These are phyloP conservation scores for Stegana nigrithorax DNA, from an alignment of 2,888 invertebrate species.

Conservation along the genomic window DNA sequence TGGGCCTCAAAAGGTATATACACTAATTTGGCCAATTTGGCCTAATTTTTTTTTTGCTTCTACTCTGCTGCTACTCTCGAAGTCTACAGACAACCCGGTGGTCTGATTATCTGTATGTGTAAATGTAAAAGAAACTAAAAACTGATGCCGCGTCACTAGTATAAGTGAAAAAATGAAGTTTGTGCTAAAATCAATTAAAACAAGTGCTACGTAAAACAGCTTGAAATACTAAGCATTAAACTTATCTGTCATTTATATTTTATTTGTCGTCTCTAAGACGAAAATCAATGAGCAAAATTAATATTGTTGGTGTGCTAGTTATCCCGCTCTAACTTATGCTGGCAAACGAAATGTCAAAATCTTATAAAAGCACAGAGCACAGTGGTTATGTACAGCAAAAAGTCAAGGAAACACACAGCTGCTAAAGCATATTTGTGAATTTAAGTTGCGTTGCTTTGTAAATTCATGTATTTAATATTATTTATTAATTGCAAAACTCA, in stretches of 20 bases:
- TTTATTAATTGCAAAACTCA: no score
- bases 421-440: no score
- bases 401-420: no score
- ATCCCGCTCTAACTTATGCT: conserved; percentile 27
- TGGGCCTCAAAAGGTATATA: conserved; percentile 25
- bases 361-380: no score
- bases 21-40: conserved; percentile 55
- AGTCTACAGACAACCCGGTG: no score
- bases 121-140: not conserved
- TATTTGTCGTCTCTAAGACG: conserved; percentile 25
- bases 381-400: no score
- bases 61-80: conserved; percentile 16
- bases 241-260: not conserved
- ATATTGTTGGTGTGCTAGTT: conserved; percentile 28
- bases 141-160: no score
- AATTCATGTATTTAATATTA: no score
- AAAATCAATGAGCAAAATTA: conserved; percentile 57
- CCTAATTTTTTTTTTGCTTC: conserved; percentile 38
- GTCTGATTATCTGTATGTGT: conserved; percentile 1
- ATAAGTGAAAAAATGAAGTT: conserved; percentile 6
- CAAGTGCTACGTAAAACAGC: not conserved
- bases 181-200: not conserved
- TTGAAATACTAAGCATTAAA: not conserved
- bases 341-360: conserved; percentile 19
- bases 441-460: no score